Conservation (phyloP, 2,113 vertebrate genomes). For the Mesocricetus auratus region DNA sequence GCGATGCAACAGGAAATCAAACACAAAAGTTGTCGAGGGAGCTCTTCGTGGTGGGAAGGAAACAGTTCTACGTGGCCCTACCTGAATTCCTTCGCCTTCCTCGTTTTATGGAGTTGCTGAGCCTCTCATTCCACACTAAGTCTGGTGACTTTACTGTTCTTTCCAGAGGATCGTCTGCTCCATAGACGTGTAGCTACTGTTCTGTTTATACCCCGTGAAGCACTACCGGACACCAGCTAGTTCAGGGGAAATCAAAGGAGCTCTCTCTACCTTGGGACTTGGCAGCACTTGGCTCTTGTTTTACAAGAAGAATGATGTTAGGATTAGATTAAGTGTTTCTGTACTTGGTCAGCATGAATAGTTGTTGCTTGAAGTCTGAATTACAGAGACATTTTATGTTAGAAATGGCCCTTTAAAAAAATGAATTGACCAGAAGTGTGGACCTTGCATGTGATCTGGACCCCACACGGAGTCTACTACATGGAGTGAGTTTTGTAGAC, state of each 20-base stretch:
- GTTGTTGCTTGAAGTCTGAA: constrained; percentile 38
- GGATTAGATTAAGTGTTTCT: constrained; percentile 61
- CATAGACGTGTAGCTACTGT: background rate
- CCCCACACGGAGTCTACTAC: constrained; percentile 40
- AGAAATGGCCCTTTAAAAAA: constrained; percentile 57
- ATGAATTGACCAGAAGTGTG: background rate
- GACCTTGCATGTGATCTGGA: constrained; percentile 9
- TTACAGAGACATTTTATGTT: constrained; percentile 63
- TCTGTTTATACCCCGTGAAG: constrained; percentile 60
- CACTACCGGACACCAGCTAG: constrained; percentile 2
- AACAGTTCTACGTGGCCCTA: background rate
- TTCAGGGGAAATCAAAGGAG: constrained; percentile 50
- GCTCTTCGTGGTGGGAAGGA: background rate
- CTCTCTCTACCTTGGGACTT: constrained; percentile 49
- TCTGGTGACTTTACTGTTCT: constrained; percentile 38
- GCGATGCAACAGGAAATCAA: background rate
- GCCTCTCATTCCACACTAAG: constrained; percentile 31
- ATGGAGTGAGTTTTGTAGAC: constrained; percentile 38
- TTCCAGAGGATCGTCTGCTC: constrained; percentile 23
- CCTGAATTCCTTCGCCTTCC: constrained; percentile 11
- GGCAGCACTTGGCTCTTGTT: constrained; percentile 25
- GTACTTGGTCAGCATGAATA: background rate
- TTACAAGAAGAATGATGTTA: constrained; percentile 58
- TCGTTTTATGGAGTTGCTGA: constrained; percentile 50
- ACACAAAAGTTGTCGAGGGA: background rate